Evolutionary conservation across 2,797 vertebrate species (phyloP), one percentile per base, ranked within the genome.

Genomic region (Danionella dracula): DNA sequence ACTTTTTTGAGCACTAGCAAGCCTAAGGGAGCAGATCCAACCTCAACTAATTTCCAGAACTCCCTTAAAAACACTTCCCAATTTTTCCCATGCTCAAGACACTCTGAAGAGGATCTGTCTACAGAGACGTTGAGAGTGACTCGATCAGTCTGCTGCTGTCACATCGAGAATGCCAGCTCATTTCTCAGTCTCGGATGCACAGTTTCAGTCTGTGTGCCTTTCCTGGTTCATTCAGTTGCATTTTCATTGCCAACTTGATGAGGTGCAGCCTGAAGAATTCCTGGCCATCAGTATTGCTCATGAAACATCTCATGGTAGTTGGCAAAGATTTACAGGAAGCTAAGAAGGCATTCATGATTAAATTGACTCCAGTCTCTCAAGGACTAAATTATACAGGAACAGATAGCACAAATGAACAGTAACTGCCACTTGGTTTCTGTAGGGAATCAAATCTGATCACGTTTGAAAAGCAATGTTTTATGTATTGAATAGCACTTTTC

Each of bases 81-180:
- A 37, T 12, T 13, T 66, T 17, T 31, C 8, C 15, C 20, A 15
- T 19, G 21, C 13, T 10, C 31, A 19, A 4, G n/a, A 55, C 10
- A 44, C 4, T 51, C 60, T 21, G 1, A 13, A 41, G 21, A 56
- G 42, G 16, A 46, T 29, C 77, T 75, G 74, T 63, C 73, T 76
- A 78, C 68, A 62, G 76, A 82, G 80, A 51, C 71, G 68, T 66
- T 78, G 72, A 49, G 76, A 81, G 76, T 68, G 79, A 79, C 78
- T 83, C 78, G 76, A 79, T 85, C 82, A 79, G 75, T 79, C 79
- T 82, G 78, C 48, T 75, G 69, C 80, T 82, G 82, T 83, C 85
- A 86, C 82, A 82, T 82, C 85, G 76, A 70, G 82, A 84, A 84
- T 83, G 83, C 80, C 86, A 87, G 83, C 82, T 84, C 81, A 73